Percentiles rank a stretch among this genome's conserved stretches.
phyloP scores from a whole-genome alignment of 30 jellyfish, hydroid and myxozoan species.

The Haliclystus octoradiatus region DNA sequence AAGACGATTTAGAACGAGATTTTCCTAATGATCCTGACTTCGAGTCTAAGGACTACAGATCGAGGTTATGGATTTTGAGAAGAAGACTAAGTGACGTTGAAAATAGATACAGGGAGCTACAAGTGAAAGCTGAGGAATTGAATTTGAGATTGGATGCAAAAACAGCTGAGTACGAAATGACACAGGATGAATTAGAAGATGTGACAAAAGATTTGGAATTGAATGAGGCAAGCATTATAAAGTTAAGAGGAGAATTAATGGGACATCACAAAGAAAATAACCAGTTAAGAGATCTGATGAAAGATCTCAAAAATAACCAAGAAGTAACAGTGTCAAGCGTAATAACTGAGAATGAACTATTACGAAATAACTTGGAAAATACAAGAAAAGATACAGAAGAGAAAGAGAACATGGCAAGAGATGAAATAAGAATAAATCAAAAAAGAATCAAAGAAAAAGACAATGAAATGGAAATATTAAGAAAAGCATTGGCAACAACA shows the following conservation, averaged over 20 bases:
- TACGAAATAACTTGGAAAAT: conserved; percentile 31
- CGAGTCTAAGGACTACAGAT: conserved; percentile 78
- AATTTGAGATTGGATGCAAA: conserved; percentile 90
- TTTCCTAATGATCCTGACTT: conserved; percentile 67
- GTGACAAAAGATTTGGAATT: conserved; percentile 73
- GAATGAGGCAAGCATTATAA: conserved; percentile 43
- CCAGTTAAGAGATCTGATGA: conserved; percentile 33
- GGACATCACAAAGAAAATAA: conserved; percentile 46
- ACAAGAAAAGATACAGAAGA: conserved; percentile 26
- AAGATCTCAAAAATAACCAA: conserved; percentile 47
- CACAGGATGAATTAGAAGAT: conserved; percentile 96
- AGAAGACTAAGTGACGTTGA: conserved; percentile 88
- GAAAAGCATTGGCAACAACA: conserved; percentile 11
- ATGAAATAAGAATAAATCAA: conserved; percentile 15
- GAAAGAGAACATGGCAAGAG: conserved; percentile 10
- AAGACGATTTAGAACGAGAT: conserved; percentile 84
- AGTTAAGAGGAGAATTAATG: conserved; percentile 25
- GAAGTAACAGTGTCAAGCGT: conserved; percentile 66
- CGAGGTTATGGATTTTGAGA: conserved; percentile 88
- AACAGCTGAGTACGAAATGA: conserved; percentile 89
- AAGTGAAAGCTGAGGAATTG: conserved; percentile 88
- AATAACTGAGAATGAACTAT: conserved; percentile 52
- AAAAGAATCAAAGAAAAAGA: conserved; percentile 20
- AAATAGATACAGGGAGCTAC: conserved; percentile 83
- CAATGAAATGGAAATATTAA: conserved; percentile 26